A percentile compares a stretch with the other conserved stretches of the same genome.
phyloP scores from a whole-genome alignment of 2,888 invertebrate species.

The Lepidonotus clava region DNA sequence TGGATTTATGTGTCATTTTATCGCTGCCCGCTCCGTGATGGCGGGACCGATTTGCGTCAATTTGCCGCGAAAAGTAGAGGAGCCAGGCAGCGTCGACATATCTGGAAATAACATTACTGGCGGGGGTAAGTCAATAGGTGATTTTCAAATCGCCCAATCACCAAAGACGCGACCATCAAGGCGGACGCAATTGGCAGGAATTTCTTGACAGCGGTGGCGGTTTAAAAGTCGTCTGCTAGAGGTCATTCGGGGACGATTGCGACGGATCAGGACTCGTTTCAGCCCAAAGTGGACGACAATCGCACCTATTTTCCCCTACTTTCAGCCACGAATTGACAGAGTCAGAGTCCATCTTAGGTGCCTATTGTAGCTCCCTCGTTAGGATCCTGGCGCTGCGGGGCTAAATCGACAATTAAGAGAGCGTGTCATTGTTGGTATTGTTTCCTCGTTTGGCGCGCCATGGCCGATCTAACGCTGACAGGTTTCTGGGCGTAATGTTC shows the following conservation, averaged over 20 bases:
- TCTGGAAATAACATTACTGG: background rate
- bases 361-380: background rate
- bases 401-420: slow-evolving; percentile 51
- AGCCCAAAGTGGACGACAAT: background rate
- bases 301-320: background rate
- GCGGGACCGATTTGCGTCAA: slow-evolving; percentile 27
- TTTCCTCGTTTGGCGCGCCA: slow-evolving; percentile 23
- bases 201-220: background rate
- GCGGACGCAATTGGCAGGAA: background rate
- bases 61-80: slow-evolving; percentile 28
- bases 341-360: background rate
- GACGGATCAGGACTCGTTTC: background rate
- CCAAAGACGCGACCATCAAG: background rate
- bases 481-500: slow-evolving; percentile 53
- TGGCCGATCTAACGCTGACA: slow-evolving; percentile 22
- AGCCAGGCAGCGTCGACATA: background rate
- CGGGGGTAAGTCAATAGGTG: slow-evolving; percentile 17
- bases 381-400: background rate
- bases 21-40: slow-evolving; percentile 42
- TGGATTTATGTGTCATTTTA: slow-evolving; percentile 53
- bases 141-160: slow-evolving; percentile 25
- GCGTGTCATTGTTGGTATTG: slow-evolving; percentile 18
- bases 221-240: slow-evolving; percentile 18
- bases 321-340: background rate
- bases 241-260: background rate